A percentile compares a stretch with the other conserved stretches of the same genome.
Evolutionary conservation across 2,797 vertebrate species (phyloP).

Genomic region (Pseudotriccus pelzelni): DNA sequence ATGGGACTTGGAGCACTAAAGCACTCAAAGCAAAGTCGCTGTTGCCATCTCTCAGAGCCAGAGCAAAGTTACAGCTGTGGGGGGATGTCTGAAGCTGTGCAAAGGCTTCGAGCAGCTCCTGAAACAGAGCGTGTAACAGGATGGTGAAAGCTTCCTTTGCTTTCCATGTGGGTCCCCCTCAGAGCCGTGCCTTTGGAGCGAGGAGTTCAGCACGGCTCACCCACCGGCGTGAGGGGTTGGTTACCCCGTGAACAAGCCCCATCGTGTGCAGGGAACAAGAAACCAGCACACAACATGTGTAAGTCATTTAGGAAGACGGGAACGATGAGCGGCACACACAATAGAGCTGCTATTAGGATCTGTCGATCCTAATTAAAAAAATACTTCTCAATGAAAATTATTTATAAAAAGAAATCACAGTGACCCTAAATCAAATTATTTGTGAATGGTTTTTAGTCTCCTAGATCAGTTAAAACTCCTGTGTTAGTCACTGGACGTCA

Average conservation of each 20-base stretch:
- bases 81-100: not conserved
- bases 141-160: not conserved
- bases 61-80: not conserved
- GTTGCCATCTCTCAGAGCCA: not conserved
- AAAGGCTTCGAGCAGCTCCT: not conserved
- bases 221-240: not conserved
- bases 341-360: constrained; percentile 37
- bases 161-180: not conserved
- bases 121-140: fast-evolving
- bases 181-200: not conserved
- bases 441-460: constrained; percentile 64
- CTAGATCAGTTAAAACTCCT: constrained; percentile 41
- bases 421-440: constrained; percentile 65
- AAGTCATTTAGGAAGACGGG: constrained; percentile 2
- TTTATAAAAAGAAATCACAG: constrained; percentile 54
- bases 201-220: not conserved
- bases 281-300: constrained; percentile 17
- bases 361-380: constrained; percentile 57
- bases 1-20: not conserved
- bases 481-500: constrained; percentile 43
- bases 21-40: not conserved
- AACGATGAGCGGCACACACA: constrained; percentile 4
- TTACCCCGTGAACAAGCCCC: not conserved
- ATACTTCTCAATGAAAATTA: constrained; percentile 61
- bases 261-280: constrained; percentile 3